These are phyloP conservation scores for Dasysyrphus albostriatus DNA, from an alignment of 2,888 invertebrate genomes.

Conservation along the genomic window DNA sequence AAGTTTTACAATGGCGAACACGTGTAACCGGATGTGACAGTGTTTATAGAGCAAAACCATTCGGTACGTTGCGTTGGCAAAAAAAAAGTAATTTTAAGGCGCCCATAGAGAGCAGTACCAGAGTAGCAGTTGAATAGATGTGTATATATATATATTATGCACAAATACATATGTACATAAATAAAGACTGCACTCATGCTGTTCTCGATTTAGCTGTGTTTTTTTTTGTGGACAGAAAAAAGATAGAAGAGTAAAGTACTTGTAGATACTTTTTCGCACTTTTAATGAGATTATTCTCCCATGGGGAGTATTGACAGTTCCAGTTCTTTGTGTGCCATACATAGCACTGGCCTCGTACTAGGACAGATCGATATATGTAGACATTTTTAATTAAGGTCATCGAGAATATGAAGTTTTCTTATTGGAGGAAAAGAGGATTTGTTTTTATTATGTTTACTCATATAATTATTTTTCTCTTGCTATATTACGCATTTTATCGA, in stretches of 20 bases:
- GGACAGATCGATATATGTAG: constrained; percentile 51
- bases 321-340: neutral
- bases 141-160: neutral
- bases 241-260: constrained; percentile 9
- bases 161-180: no score
- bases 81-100: constrained; percentile 22
- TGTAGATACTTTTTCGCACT: constrained; percentile 43
- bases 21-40: constrained; percentile 56
- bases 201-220: constrained; percentile 32
- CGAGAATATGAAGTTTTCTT: neutral
- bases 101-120: neutral
- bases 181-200: constrained; percentile 13
- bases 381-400: constrained; percentile 32
- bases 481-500: no score
- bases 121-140: neutral
- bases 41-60: neutral
- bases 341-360: neutral
- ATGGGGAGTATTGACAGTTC: constrained; percentile 16
- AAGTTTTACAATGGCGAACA: constrained; percentile 40
- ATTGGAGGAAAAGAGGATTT: neutral
- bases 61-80: constrained; percentile 9
- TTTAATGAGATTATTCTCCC: constrained; percentile 50
- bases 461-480: no score
- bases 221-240: constrained; percentile 1
- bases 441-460: neutral